Evolutionary conservation across 2,888 invertebrate species (phyloP).

Genomic region (Pseudococcus longispinus): DNA sequence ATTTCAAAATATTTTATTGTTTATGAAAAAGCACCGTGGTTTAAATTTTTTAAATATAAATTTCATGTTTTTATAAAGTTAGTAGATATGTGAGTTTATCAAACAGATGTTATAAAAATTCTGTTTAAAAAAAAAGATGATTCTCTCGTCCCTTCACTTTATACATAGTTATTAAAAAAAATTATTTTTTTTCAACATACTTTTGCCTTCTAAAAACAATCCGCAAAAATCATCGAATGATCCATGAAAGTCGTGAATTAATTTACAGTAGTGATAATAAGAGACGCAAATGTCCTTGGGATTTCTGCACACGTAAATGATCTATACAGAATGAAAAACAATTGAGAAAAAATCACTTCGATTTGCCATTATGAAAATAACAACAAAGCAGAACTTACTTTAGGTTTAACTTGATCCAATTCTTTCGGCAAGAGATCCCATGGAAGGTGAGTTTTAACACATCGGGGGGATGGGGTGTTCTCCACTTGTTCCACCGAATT

Average conservation of each 20-base stretch:
- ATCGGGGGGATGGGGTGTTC: slow-evolving; percentile 74
- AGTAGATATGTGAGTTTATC: too few species aligned
- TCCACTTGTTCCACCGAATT: slow-evolving; percentile 77
- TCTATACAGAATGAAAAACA: slow-evolving; percentile 65
- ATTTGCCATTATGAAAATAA: background rate
- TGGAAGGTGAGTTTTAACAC: slow-evolving; percentile 78
- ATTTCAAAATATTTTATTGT: too few species aligned
- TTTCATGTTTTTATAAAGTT: too few species aligned
- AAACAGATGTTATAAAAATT: too few species aligned
- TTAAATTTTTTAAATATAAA: too few species aligned
- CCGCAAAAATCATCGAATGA: slow-evolving; percentile 79
- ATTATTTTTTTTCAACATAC: slow-evolving; percentile 63
- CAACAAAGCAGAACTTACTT: slow-evolving; percentile 66
- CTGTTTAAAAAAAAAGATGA: too few species aligned
- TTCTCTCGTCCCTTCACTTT: too few species aligned
- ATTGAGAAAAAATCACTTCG: background rate
- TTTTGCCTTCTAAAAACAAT: slow-evolving; percentile 73
- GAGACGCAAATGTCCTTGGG: slow-evolving; percentile 91
- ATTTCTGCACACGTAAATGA: slow-evolving; percentile 86
- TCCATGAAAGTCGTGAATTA: slow-evolving; percentile 71
- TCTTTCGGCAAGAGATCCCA: slow-evolving; percentile 72
- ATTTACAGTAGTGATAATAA: slow-evolving; percentile 81
- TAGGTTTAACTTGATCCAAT: slow-evolving; percentile 72
- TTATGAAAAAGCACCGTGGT: too few species aligned
- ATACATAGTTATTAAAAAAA: background rate